Percentiles rank a stretch among this genome's conserved stretches.
phyloP scores from a whole-genome alignment of 2,888 invertebrate genomes.

The Agrochola circellaris region DNA sequence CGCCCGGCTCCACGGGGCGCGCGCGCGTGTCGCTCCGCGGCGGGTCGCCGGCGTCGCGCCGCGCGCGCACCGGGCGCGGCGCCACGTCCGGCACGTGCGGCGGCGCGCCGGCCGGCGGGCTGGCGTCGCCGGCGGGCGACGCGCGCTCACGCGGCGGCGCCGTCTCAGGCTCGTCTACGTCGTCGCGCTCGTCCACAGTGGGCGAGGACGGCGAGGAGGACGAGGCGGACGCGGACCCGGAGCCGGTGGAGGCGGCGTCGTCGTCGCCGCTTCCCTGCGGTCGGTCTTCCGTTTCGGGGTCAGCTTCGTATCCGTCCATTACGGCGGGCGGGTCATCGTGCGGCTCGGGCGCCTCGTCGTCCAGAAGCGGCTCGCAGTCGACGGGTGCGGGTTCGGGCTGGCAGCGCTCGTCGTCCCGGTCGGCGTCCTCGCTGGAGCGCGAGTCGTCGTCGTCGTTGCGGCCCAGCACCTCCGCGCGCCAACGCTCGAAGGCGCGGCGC shows the following conservation, averaged over 20 bases:
- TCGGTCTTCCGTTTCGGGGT: conserved; percentile 68
- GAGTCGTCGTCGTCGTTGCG: conserved; percentile 73
- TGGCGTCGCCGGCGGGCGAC: conserved; percentile 33
- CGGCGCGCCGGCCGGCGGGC: conserved; percentile 33
- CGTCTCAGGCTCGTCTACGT: conserved; percentile 41
- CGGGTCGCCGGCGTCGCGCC: conserved; percentile 44
- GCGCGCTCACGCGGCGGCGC: not conserved
- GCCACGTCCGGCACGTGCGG: conserved; percentile 16
- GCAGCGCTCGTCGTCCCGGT: conserved; percentile 41
- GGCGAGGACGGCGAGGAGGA: conserved; percentile 69
- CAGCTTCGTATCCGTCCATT: conserved; percentile 66
- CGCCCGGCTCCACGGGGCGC: conserved; percentile 52
- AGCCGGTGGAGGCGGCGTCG: conserved; percentile 72
- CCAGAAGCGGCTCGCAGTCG: conserved; percentile 42
- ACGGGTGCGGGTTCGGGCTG: conserved; percentile 47
- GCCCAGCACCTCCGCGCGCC: conserved; percentile 80
- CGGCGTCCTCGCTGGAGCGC: conserved; percentile 79
- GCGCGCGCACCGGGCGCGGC: conserved; percentile 34
- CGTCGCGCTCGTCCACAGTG: conserved; percentile 63
- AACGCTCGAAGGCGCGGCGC: conserved; percentile 83
- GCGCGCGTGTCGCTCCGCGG: conserved; percentile 67
- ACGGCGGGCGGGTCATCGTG: conserved; percentile 52
- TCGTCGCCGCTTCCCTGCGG: conserved; percentile 69
- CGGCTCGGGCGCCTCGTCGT: conserved; percentile 48
- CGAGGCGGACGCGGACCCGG: conserved; percentile 71